Base-by-base conservation (phyloP, 2,113 vertebrate species). In the Eptatretus burgeri region DNA sequence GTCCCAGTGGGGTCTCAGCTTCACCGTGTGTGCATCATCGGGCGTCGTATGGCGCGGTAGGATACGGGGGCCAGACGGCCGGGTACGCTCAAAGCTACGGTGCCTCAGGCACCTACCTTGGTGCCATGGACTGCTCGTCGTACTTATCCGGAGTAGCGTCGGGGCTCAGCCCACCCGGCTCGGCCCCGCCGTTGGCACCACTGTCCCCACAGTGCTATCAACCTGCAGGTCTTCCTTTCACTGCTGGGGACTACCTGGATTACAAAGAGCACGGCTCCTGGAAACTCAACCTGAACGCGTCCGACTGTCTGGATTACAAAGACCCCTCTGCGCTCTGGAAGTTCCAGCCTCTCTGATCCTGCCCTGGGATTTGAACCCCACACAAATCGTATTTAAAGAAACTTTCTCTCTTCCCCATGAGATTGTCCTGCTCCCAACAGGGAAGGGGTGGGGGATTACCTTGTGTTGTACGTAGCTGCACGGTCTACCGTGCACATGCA, bases 251-350 rank as follows among this genome's bases (percentile, higher is more conserved):
- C 78, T 93, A 86, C 78, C 83, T 95, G 82, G 88, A 93, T 84
- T 93, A 94, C 81, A 95, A 96, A 82, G 89, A 93, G 69, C 85
- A 85, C 51, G 79, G 78, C 5, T 81, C 84, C 63, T 96, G 91
- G 91, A 95, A 95, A 74, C 85, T 96, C 78, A 95, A 96, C 79
- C 94, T 95, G 75, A 96, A 91, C 71, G 77, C 91, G 52, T 78
- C 85, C 14, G 88, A 98, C 77, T 94, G 91, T 77, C 84, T 95
- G 73, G 88, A 98, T 83, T 98, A 98, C 80, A 95, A 98, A 75
- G 91, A 98, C 77, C 91, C 93, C 79, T 77, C 85, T n/a, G 49
- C 65, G 11, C 88, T 88, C 64, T 95, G 91, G 91, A 83, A 85
- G 79, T 98, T 95, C 78, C 91, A 98, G 76, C 88, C 94, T 72